phyloP scores from a whole-genome alignment of 2,797 vertebrate genomes.

The Ctenopoma kingsleyae region DNA sequence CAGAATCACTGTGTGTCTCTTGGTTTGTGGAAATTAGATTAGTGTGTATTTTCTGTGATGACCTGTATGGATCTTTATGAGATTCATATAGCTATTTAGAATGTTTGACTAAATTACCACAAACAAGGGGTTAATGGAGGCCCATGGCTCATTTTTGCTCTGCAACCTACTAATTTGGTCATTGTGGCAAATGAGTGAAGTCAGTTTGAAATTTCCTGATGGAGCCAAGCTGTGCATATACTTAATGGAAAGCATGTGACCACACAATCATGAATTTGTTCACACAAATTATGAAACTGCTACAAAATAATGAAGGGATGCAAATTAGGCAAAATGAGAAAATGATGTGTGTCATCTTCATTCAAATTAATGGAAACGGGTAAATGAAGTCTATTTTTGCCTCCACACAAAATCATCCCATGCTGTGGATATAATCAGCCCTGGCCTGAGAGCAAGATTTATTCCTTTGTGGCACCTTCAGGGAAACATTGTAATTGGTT shows the following conservation, averaged over 20 bases:
- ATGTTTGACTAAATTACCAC: constrained; percentile 13
- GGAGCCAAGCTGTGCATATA: constrained; percentile 34
- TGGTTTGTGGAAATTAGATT: constrained; percentile 13
- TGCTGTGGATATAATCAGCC: constrained; percentile 61
- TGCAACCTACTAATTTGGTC: constrained; percentile 21
- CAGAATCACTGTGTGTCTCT: not conserved
- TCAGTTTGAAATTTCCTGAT: constrained; percentile 25
- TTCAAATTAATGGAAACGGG: constrained; percentile 56
- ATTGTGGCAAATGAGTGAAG: constrained; percentile 34
- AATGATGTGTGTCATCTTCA: constrained; percentile 62
- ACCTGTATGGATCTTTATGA: constrained; percentile 1
- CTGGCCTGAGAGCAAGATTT: constrained; percentile 48
- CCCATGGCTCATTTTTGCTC: constrained; percentile 8
- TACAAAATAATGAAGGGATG: constrained; percentile 37
- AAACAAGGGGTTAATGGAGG: constrained; percentile 5
- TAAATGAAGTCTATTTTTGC: constrained; percentile 65
- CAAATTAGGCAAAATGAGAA: constrained; percentile 60
- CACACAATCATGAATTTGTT: constrained; percentile 24
- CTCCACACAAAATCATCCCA: constrained; percentile 53
- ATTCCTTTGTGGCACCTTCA: constrained; percentile 66
- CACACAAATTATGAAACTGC: constrained; percentile 36
- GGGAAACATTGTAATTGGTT: constrained; percentile 64
- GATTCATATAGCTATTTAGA: constrained; percentile 13
- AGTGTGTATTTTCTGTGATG: not conserved
- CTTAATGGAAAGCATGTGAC: constrained; percentile 32